Base-by-base conservation (phyloP, 1,140 invertebrate species). In the Belonocnema kinseyi region DNA sequence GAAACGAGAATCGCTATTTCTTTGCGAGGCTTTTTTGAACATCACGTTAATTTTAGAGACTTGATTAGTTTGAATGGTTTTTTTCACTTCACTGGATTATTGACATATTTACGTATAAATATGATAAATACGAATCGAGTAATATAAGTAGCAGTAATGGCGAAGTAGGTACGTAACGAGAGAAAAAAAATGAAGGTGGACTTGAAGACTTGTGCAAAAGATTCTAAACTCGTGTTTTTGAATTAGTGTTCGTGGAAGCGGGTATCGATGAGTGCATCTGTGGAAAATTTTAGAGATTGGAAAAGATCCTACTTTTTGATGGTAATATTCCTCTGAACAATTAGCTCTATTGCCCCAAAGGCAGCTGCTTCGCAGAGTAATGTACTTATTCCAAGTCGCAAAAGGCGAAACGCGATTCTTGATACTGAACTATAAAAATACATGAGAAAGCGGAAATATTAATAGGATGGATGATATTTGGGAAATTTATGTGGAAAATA, bases 121-220 rank as follows among this genome's bases (percentile, higher is more conserved):
- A 84, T 83, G 73, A 77, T 74, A 74, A 81, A 78, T 72, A 77
- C 80, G 84, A 86, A 86, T 82, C 79, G 81, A 86, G 83, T 83
- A 85, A 84, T 74, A 77, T 83, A 85, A 82, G 78, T 85, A 83
- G 83, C 77, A 87, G 84, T 84, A 87, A 83, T 71, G 82, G 80
- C 77, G 82, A 78, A 54, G 78, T 77, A 82, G 73, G 74, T 75
- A n/a, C 78, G 76, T 74, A 76, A 73, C 77, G 72, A 78, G 79
- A 80, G 78, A 73, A 75, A 75, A 81, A 78, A 82, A 21, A 80
- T 77, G 76, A 82, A 82, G 72, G 77, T 77, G 76, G 77, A 78
- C 53, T 73, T 77, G 78, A 78, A 80, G 72, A 78, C 61, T 71
- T 79, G 72, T 74, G 75, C 73, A 21, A 46, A 76, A 71, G 19